These are phyloP conservation scores for Laupala kohalensis DNA, from an alignment of 1,140 invertebrate genomes.

Conservation along the genomic window DNA sequence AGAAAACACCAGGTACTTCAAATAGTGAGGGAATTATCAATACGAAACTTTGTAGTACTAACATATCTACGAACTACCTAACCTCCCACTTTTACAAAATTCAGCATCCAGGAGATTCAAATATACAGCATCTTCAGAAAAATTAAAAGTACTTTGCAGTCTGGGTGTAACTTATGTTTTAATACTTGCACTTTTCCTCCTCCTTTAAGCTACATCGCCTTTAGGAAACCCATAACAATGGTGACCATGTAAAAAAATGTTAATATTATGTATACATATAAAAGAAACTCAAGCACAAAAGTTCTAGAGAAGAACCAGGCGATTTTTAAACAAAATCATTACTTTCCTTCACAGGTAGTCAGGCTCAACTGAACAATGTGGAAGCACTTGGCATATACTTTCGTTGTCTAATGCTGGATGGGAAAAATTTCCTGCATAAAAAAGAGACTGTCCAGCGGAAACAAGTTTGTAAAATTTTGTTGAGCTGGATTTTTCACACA, in stretches of 20 bases:
- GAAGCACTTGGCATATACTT: constrained; percentile 4
- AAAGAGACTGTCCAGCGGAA: neutral
- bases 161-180: neutral
- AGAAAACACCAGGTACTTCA: neutral
- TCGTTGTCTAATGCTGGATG: constrained; percentile 5
- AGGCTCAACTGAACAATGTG: neutral
- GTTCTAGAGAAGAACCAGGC: neutral
- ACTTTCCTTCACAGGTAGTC: neutral
- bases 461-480: neutral
- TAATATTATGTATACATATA: neutral
- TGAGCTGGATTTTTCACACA: neutral
- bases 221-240: neutral
- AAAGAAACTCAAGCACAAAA: neutral
- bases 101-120: neutral
- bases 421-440: neutral
- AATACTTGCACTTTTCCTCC: neutral
- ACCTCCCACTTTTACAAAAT: neutral
- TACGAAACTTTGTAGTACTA: neutral
- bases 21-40: neutral
- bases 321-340: neutral
- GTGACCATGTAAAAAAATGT: neutral
- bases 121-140: neutral
- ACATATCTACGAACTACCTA: neutral
- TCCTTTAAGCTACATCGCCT: neutral
- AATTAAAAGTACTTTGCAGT: neutral